A percentile compares a stretch with the other conserved stretches of the same genome.
Evolutionary conservation across 2,113 vertebrate species (phyloP).

Genomic region (Ceratotherium simum): DNA sequence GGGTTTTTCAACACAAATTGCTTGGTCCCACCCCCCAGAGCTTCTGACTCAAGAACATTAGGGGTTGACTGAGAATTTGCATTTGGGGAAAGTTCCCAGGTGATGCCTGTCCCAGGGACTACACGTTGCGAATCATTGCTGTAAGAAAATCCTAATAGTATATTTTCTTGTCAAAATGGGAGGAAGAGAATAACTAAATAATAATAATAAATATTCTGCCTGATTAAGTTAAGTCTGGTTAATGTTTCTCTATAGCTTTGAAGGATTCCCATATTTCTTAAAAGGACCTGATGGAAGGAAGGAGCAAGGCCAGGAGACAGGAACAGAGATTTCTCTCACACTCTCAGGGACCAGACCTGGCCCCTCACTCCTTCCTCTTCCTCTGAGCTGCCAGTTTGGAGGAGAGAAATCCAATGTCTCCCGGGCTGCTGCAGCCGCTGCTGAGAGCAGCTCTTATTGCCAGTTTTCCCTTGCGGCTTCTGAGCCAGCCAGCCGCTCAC

Average conservation of each 20-base stretch:
- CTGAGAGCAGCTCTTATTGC: conserved; percentile 12
- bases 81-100: neutral
- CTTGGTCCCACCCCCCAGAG: neutral
- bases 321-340: neutral
- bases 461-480: conserved; percentile 41
- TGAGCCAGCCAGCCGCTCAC: conserved; percentile 51
- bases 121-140: neutral
- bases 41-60: neutral
- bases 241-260: neutral
- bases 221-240: neutral
- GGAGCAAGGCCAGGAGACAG: neutral
- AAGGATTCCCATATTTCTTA: neutral
- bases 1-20: neutral
- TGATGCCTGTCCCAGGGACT: neutral
- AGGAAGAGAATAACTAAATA: neutral
- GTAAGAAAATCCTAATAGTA: neutral
- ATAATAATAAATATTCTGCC: neutral
- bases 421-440: neutral
- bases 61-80: neutral
- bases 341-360: neutral
- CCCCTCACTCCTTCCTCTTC: conserved; percentile 21
- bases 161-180: neutral
- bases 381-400: neutral
- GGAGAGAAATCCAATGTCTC: neutral
- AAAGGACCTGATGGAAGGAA: neutral